A percentile compares a stretch with the other conserved stretches of the same genome.
These are phyloP conservation scores for Thaleichthys pacificus DNA, from an alignment of 2,797 vertebrate genomes.

Conservation along the genomic window DNA sequence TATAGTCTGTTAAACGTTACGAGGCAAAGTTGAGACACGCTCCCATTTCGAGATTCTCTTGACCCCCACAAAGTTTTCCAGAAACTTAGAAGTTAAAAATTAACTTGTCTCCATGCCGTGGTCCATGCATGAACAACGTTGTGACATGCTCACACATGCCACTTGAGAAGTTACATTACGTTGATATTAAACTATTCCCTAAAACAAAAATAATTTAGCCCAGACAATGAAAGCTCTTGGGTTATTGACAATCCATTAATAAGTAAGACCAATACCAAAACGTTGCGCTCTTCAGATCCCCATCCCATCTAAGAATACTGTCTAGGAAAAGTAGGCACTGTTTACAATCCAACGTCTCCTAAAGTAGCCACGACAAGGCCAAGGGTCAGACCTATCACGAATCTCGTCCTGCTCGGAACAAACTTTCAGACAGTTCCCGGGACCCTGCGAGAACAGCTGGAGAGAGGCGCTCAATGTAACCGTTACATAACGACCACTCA, in stretches of 20 bases:
- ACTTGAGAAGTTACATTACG: neutral
- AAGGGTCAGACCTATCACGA: constrained; percentile 5
- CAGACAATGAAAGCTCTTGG: too few relatives aligned
- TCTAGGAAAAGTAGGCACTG: constrained; percentile 3
- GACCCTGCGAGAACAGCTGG: constrained; percentile 31
- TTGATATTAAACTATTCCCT: neutral
- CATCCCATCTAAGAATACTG: neutral
- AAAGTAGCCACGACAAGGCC: neutral
- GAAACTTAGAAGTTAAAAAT: constrained; percentile 13
- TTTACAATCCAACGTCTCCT: constrained; percentile 7
- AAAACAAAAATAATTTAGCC: neutral
- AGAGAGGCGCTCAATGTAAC: constrained; percentile 37
- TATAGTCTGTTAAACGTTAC: constrained; percentile 8
- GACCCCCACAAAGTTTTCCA: constrained; percentile 7
- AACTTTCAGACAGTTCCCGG: constrained; percentile 12
- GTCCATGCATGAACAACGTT: constrained; percentile 7
- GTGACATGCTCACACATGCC: neutral
- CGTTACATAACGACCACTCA: constrained; percentile 67
- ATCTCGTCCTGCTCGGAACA: constrained; percentile 9
- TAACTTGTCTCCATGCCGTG: constrained; percentile 6
- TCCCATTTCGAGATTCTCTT: constrained; percentile 35
- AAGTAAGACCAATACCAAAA: neutral
- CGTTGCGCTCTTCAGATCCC: neutral
- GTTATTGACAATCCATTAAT: neutral
- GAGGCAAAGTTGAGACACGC: neutral